Evolutionary conservation across 2,888 invertebrate species (phyloP), one percentile per base, ranked within the genome.

Genomic region (Cephus pygmeus): DNA sequence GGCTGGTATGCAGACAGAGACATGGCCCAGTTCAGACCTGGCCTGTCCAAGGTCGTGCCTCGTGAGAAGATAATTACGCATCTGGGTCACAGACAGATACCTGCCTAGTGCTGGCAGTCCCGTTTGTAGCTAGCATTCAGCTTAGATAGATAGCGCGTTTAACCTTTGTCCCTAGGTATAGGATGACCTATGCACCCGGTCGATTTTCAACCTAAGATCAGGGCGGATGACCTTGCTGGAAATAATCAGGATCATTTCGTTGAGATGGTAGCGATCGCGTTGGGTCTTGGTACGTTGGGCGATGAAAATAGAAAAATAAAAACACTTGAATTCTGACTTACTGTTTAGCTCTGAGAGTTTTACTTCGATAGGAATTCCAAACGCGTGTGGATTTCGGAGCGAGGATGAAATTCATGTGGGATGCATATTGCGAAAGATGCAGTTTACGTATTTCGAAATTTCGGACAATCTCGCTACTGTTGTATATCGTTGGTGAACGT

Each of bases 41-140:
- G 84, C 85, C 84, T 81, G 85, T 85, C 83, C 88, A 89, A 88
- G 88, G 88, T 87, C 86, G 85, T 83, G 82, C 87, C 83, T 85
- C 86, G 86, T 86, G 88, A 87, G 87, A 86, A 88, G 87, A 88
- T 88, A 87, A 88, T 88, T 88, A 88, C 87, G 87, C 86, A 89
- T 88, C 88, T 89, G 81, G 88, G 88, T 89, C 88, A 84, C 86
- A 85, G 86, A 79, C 84, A 81, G 81, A 84, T 84, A 81, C 81
- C 82, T 69, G 75, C 69, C 75, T 75, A 69, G 73, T 56, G 35
- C 73, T 73, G 40, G 11, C 71, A 69, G 11, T 23, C 9, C 11
- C 23, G 23, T 23, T 56, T 56, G 6, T 56, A 56, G 56, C 23
- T 56, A 56, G 56, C 9, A 23, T 56, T 56, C 56, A 23, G 56